A percentile compares a stretch with the other conserved stretches of the same genome.
Evolutionary conservation across 2,113 vertebrate genomes (phyloP).

Genomic region (Lagopus leucura): DNA sequence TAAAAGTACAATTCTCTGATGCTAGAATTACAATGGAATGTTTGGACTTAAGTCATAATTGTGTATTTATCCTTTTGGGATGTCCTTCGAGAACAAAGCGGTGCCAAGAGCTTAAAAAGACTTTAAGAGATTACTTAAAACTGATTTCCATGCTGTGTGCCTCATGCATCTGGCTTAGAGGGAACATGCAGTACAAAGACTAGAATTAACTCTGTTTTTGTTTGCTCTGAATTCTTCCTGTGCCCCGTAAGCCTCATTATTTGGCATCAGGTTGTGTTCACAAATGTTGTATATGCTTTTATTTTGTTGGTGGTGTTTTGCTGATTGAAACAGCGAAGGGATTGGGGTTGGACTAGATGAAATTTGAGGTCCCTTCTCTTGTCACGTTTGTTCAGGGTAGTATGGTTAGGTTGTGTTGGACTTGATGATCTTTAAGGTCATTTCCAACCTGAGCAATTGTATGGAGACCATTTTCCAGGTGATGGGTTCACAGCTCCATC

Average conservation of each 20-base stretch:
- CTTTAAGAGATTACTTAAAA: slow-evolving; percentile 54
- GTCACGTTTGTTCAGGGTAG: background rate
- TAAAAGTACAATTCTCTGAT: slow-evolving; percentile 27
- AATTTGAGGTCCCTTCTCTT: background rate
- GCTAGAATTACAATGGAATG: slow-evolving; percentile 61
- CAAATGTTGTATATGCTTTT: background rate
- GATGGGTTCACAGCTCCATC: background rate
- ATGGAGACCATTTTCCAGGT: slow-evolving; percentile 26
- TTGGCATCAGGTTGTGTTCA: slow-evolving; percentile 33
- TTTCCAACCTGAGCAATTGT: background rate
- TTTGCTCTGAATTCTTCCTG: slow-evolving; percentile 56
- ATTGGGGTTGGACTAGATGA: too few species aligned
- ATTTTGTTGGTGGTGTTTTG: background rate
- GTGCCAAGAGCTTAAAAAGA: slow-evolving; percentile 62
- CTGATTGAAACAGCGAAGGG: slow-evolving; percentile 8
- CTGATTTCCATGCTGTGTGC: slow-evolving; percentile 51
- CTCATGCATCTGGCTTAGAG: slow-evolving; percentile 33
- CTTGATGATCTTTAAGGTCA: too few species aligned
- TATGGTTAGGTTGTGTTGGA: too few species aligned
- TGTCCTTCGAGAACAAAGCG: slow-evolving; percentile 46
- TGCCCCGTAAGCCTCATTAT: slow-evolving; percentile 14
- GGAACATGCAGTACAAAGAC: slow-evolving; percentile 36
- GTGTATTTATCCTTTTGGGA: slow-evolving; percentile 64
- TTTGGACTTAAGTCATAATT: slow-evolving; percentile 56
- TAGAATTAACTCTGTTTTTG: slow-evolving; percentile 5